These are phyloP conservation scores for Drosophila prosaltans DNA, from an alignment of 1,140 invertebrate species.

Conservation along the genomic window DNA sequence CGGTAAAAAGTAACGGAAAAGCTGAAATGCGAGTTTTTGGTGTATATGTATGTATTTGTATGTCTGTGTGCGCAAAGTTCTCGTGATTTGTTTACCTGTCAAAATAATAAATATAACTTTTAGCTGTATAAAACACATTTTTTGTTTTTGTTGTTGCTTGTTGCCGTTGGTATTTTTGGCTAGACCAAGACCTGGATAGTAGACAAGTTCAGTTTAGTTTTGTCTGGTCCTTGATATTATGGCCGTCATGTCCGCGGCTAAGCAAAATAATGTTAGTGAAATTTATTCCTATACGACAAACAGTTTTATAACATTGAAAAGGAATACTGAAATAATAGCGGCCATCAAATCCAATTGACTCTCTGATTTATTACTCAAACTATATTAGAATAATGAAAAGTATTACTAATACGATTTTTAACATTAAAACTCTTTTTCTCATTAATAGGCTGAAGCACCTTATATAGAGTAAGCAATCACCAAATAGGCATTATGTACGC, in stretches of 20 bases:
- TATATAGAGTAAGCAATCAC: not conserved
- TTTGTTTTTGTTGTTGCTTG: conserved; percentile 43
- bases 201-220: conserved; percentile 32
- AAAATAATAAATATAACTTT: conserved; percentile 82
- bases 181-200: conserved; percentile 40
- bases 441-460: not conserved
- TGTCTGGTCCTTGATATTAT: conserved; percentile 39
- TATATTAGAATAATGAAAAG: not conserved
- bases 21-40: conserved; percentile 60
- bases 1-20: conserved; percentile 33
- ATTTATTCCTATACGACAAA: conserved; percentile 11
- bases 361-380: not conserved
- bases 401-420: not conserved
- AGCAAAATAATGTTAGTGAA: not conserved
- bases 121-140: conserved; percentile 68
- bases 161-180: conserved; percentile 53
- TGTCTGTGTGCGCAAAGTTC: conserved; percentile 51
- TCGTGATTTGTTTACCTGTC: conserved; percentile 81
- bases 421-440: conserved; percentile 11
- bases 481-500: conserved; percentile 30
- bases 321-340: too few species aligned
- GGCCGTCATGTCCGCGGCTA: not conserved
- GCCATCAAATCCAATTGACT: not conserved
- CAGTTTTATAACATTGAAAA: too few species aligned
- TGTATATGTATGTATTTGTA: conserved; percentile 27